Base-by-base conservation (phyloP, 2,888 invertebrate genomes). In the Leptopilina drosophilae region DNA sequence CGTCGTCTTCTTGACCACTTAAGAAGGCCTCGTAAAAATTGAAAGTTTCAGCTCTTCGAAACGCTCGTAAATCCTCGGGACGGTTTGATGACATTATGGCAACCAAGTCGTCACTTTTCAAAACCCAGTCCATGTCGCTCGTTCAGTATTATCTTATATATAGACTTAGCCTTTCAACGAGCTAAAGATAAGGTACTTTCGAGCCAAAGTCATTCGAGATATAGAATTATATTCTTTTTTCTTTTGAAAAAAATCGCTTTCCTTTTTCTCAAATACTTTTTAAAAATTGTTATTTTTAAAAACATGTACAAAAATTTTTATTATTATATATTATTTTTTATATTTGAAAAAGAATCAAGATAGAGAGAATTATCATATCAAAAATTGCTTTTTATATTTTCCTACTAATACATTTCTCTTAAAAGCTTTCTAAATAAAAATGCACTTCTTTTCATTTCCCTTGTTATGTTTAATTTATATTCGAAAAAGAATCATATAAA, bases 131-230 rank as follows among this genome's bases (percentile, higher is more conserved):
- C 67, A 64, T 78, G 75, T 80, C 77, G 69, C 15, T 56, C 67
- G 33, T 12, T 40, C 40, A 59, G 69, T 73, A 86, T 87, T 88
- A 88, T 88, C 88, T 88, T 88, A 76, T 79, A 33, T 33, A 81
- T 42, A 42, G 84, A 83, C 78, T 84, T 81, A 85, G 87, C 88
- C 89, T 89, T 88, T 89, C 88, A 89, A 84, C 85, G 86, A 83
- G 84, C 84, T 83, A 82, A 81, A 88, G 89, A 89, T 89, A 89
- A 89, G 87, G 85, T 84, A 86, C 85, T 86, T 84, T 80, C 84
- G 84, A 85, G 87, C 42, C 33, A 33, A 33, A 88, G 87, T 87
- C 87, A 86, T 83, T 81, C 82, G 84, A 88, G 83, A 88, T 87
- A 88, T 88, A 85, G 86, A 87, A 87, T 87, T 86, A 87, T 87